Conservation (phyloP, 2,113 vertebrate species). For the Sorex araneus region DNA sequence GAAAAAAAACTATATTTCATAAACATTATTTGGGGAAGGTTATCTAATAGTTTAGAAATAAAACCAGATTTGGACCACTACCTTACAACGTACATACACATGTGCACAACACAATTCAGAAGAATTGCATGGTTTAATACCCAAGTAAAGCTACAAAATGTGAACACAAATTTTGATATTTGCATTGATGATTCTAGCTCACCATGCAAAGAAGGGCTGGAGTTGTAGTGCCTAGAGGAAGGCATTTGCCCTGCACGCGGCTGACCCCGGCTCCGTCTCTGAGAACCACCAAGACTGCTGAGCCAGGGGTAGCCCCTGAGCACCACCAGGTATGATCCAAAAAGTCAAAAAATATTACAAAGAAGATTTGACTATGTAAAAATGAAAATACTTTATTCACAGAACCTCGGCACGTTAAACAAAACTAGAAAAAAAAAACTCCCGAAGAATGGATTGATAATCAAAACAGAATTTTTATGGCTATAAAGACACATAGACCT, state of each 20-base stretch:
- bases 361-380: not conserved
- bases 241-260: too few species aligned
- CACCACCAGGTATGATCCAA: too few species aligned
- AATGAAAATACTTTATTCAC: not conserved
- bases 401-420: not conserved
- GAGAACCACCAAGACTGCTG: too few species aligned
- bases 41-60: not conserved
- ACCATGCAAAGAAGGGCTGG: not conserved
- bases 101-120: not conserved
- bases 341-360: too few species aligned
- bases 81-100: not conserved
- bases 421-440: too few species aligned
- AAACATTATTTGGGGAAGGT: not conserved
- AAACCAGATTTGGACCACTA: not conserved
- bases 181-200: not conserved
- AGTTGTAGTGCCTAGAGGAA: too few species aligned
- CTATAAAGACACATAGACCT: not conserved
- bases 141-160: not conserved
- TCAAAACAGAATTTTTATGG: not conserved
- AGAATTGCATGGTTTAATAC: constrained; percentile 13
- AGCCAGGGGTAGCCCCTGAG: too few species aligned
- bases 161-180: not conserved
- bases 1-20: not conserved
- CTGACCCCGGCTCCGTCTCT: too few species aligned
- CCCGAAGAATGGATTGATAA: too few species aligned